Evolutionary conservation across 37 sponge, comb jelly and placozoan species (phyloP).

Genomic region (Beroe forskalii): DNA sequence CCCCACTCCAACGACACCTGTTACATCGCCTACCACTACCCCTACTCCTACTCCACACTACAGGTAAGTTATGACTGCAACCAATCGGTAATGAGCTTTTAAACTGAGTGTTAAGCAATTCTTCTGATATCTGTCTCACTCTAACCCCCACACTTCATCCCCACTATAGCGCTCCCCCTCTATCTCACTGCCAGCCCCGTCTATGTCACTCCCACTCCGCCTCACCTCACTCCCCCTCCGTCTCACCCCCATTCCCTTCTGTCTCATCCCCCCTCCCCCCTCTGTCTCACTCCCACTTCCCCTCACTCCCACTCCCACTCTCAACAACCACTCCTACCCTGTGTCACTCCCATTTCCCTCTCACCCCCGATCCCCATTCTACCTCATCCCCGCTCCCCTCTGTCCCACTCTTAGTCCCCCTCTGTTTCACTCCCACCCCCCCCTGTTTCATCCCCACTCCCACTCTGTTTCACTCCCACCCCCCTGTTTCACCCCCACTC

Average conservation of each 20-base stretch:
- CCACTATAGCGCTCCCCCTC: neutral
- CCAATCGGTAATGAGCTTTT: no score
- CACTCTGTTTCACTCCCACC: constrained; percentile 78
- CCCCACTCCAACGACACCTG: constrained; percentile 73
- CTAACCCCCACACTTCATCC: neutral
- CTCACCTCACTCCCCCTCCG: neutral
- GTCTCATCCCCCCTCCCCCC: constrained; percentile 5
- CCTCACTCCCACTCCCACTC: constrained; percentile 76
- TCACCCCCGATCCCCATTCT: no score
- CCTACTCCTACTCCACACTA: constrained; percentile 75
- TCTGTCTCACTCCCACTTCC: constrained; percentile 73
- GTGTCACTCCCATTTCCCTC: constrained; percentile 13
- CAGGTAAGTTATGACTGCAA: constrained; percentile 66
- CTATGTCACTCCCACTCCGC: neutral
- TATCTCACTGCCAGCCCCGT: neutral
- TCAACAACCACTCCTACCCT: constrained; percentile 68
- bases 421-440: constrained; percentile 72
- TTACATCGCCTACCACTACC: constrained; percentile 86
- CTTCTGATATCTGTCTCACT: neutral
- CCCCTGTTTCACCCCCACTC: constrained; percentile 80
- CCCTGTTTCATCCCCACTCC: constrained; percentile 70
- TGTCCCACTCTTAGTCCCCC: constrained; percentile 5
- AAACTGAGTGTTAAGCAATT: neutral
- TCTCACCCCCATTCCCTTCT: neutral
- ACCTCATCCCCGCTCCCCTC: neutral